Conservation (phyloP, 2,888 invertebrate species). For the Atrina japonica region DNA sequence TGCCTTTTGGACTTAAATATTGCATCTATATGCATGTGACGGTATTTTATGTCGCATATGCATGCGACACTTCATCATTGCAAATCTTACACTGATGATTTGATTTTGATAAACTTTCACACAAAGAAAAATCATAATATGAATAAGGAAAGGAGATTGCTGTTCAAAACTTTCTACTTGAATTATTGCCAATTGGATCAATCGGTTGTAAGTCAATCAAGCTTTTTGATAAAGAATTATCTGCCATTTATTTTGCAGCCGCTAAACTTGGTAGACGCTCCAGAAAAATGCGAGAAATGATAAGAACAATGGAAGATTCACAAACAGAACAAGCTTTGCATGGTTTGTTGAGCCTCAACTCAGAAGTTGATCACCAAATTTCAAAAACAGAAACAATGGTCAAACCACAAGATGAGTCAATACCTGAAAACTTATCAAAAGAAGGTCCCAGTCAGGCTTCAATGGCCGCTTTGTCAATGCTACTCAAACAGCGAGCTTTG, state of each 20-base stretch:
- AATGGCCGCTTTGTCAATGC: conserved; percentile 70
- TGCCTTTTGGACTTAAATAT: too few relatives aligned
- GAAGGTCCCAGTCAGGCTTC: conserved; percentile 64
- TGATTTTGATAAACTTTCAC: too few relatives aligned
- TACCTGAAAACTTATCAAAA: conserved; percentile 46
- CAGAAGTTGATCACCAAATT: conserved; percentile 58
- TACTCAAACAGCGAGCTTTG: conserved; percentile 68
- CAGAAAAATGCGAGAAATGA: conserved; percentile 79
- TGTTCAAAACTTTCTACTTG: too few relatives aligned
- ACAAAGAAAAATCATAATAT: too few relatives aligned
- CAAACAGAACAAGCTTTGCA: conserved; percentile 80
- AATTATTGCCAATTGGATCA: too few relatives aligned
- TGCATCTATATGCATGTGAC: too few relatives aligned
- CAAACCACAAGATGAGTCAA: conserved; percentile 37
- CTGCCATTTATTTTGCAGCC: conserved; percentile 59
- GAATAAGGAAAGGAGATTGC: too few relatives aligned
- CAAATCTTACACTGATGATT: too few relatives aligned
- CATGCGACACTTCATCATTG: too few relatives aligned
- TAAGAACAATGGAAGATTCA: conserved; percentile 79
- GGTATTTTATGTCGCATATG: too few relatives aligned
- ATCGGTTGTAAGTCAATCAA: too few relatives aligned
- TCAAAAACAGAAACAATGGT: conserved; percentile 23
- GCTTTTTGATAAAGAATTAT: too few relatives aligned
- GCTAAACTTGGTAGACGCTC: conserved; percentile 80
- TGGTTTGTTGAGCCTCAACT: conserved; percentile 79